These are phyloP conservation scores for Drosophila micromelanica DNA, from an alignment of 1,140 invertebrate species.

Conservation along the genomic window DNA sequence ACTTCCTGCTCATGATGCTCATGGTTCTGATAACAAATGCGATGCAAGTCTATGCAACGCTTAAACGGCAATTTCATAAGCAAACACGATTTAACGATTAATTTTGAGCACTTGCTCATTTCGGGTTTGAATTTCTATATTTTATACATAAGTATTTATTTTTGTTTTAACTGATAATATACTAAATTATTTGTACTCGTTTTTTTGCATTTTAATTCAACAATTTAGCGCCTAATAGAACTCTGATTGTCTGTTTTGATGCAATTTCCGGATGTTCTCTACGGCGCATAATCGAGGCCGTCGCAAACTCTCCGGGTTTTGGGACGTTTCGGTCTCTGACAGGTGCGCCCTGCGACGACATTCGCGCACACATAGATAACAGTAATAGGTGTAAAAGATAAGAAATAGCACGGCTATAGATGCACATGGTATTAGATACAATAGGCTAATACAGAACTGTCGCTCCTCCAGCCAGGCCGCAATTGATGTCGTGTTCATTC, in stretches of 20 bases:
- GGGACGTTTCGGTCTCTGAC: neutral
- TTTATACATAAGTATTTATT: too few species aligned
- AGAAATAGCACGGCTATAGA: slow-evolving; percentile 5
- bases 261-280: neutral
- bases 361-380: slow-evolving; percentile 26
- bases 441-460: slow-evolving; percentile 1
- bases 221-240: neutral
- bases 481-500: slow-evolving; percentile 22
- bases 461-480: neutral
- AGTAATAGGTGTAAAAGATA: slow-evolving; percentile 19
- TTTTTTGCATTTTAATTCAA: neutral
- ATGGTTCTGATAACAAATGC: too few species aligned
- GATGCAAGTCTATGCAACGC: too few species aligned
- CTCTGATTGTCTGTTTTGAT: neutral
- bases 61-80: too few species aligned
- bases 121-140: too few species aligned
- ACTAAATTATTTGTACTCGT: neutral
- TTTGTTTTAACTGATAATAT: too few species aligned
- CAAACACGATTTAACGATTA: neutral
- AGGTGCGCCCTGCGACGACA: neutral
- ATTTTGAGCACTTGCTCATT: too few species aligned
- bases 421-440: slow-evolving; percentile 27
- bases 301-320: neutral
- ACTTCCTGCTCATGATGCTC: neutral
- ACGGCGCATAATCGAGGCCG: neutral